These are phyloP conservation scores for Mohoua ochrocephala DNA, from an alignment of 2,113 vertebrate genomes.

Conservation along the genomic window DNA sequence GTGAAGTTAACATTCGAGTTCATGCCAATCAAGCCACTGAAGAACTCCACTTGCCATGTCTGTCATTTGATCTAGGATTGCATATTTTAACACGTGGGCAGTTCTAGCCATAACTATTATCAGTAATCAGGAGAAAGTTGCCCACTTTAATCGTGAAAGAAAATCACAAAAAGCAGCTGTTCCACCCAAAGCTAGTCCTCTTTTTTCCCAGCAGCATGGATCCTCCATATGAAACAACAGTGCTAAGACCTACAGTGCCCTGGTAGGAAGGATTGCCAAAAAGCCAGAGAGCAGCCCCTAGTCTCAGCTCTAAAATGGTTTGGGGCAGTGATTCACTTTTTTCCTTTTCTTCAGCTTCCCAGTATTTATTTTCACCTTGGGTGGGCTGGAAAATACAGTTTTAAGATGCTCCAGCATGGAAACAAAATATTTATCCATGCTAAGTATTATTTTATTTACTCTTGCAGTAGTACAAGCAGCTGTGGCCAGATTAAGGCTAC, in stretches of 20 bases:
- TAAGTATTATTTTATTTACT: background rate
- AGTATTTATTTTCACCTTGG: background rate
- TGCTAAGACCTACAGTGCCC: background rate
- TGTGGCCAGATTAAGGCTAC: background rate
- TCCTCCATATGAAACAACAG: background rate
- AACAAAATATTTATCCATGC: conserved; percentile 13
- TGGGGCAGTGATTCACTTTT: background rate
- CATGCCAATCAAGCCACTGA: background rate
- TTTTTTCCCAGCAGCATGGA: background rate
- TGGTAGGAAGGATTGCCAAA: background rate
- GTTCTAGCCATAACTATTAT: background rate
- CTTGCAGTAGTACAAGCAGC: background rate
- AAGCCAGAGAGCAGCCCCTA: background rate
- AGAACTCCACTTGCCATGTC: background rate
- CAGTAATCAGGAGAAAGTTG: background rate
- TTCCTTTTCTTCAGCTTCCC: background rate
- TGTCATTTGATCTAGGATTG: background rate
- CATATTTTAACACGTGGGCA: background rate
- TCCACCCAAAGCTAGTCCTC: background rate
- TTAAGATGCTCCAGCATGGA: background rate
- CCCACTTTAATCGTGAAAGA: background rate
- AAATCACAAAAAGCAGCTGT: background rate
- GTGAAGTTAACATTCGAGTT: background rate
- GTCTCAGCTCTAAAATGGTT: background rate
- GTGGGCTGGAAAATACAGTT: background rate